phyloP scores from a whole-genome alignment of 2,113 vertebrate species.

The Gila orcuttii region DNA sequence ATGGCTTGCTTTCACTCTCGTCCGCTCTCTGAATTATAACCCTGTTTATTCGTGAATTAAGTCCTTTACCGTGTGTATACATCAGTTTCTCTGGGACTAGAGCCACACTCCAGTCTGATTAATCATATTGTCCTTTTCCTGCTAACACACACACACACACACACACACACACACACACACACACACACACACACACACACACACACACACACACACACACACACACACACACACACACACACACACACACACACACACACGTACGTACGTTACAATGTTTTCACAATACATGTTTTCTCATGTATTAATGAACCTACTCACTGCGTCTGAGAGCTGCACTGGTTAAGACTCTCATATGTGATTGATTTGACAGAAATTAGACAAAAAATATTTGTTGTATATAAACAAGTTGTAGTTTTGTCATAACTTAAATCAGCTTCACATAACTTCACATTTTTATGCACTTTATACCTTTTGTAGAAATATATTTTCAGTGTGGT shows the following conservation, averaged over 20 bases:
- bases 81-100: slow-evolving; percentile 67
- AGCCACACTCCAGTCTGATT: slow-evolving; percentile 62
- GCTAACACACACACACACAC: background rate
- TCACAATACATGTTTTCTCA: slow-evolving; percentile 21
- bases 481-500: background rate
- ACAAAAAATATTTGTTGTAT: background rate
- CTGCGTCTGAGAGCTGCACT: background rate
- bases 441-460: background rate
- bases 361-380: background rate
- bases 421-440: background rate
- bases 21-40: slow-evolving; percentile 72
- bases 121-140: slow-evolving; percentile 59
- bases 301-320: background rate
- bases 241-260: no score
- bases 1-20: slow-evolving; percentile 57
- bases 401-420: background rate
- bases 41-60: slow-evolving; percentile 79
- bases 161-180: background rate
- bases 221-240: no score
- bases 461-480: background rate
- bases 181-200: background rate
- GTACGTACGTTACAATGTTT: no score
- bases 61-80: slow-evolving; percentile 74
- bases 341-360: background rate
- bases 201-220: no score